These are phyloP conservation scores for Ichneumon xanthorius DNA, from an alignment of 2,888 invertebrate genomes.

Conservation along the genomic window DNA sequence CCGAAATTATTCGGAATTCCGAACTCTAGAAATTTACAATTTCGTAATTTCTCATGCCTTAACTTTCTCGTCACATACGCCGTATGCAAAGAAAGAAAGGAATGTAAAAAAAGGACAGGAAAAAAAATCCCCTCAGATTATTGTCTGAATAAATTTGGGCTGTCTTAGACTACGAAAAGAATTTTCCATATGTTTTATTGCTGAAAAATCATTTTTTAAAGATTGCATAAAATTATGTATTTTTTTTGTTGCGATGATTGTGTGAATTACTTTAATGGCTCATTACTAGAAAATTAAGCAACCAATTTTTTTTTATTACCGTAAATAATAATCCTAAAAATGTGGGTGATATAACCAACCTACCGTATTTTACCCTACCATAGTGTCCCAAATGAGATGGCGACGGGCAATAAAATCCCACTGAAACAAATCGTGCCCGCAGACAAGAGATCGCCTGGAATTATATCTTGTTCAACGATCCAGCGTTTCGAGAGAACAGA, in stretches of 20 bases:
- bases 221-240: too few relatives aligned
- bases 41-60: background rate
- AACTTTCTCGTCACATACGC: too few relatives aligned
- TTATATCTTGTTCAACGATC: slow-evolving; percentile 50
- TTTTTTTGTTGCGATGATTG: background rate
- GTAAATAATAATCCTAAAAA: background rate
- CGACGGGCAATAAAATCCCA: slow-evolving; percentile 52
- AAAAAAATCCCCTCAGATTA: too few relatives aligned
- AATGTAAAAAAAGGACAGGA: too few relatives aligned
- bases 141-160: too few relatives aligned
- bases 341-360: background rate
- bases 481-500: background rate
- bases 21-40: background rate
- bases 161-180: too few relatives aligned
- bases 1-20: background rate
- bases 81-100: too few relatives aligned
- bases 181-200: too few relatives aligned
- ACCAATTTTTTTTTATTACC: too few relatives aligned
- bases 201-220: too few relatives aligned
- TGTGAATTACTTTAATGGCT: background rate
- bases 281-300: background rate
- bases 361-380: background rate
- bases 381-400: slow-evolving; percentile 53
- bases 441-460: slow-evolving; percentile 25
- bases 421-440: slow-evolving; percentile 42